These are phyloP conservation scores for Mantis religiosa DNA, from an alignment of 2,888 invertebrate species.

Conservation along the genomic window DNA sequence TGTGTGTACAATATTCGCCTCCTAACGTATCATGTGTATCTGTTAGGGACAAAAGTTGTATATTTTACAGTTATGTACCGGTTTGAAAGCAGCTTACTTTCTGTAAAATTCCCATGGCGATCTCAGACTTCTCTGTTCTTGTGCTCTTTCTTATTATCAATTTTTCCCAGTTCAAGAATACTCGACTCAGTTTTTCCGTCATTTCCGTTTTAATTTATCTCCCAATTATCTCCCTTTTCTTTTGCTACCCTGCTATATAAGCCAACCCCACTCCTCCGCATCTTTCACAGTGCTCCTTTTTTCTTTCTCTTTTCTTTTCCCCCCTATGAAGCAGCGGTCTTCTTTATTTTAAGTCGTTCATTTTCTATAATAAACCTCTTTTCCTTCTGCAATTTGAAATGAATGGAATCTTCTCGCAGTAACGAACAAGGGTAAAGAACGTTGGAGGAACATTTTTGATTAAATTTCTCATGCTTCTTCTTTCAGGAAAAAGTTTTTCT, in stretches of 20 bases:
- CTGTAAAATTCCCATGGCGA: no score
- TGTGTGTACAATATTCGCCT: no score
- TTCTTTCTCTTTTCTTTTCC: background rate
- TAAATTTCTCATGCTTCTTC: constrained; percentile 30
- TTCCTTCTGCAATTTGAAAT: constrained; percentile 30
- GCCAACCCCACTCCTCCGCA: background rate
- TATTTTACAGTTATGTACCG: no score
- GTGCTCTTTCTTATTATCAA: background rate
- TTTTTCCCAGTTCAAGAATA: constrained; percentile 2
- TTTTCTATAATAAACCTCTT: constrained; percentile 29
- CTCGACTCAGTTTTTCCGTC: constrained; percentile 20
- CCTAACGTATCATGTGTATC: no score
- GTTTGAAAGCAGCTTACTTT: background rate
- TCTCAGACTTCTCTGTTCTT: background rate
- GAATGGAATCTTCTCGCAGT: constrained; percentile 25
- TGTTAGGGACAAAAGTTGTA: no score
- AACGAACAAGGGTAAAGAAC: constrained; percentile 12
- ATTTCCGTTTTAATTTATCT: constrained; percentile 30
- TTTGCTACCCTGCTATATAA: background rate
- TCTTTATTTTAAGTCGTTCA: constrained; percentile 29
- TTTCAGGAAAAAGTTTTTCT: constrained; percentile 16
- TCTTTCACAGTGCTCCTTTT: background rate
- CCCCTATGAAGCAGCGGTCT: constrained; percentile 26
- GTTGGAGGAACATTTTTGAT: constrained; percentile 29
- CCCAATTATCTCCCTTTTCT: constrained; percentile 26